phyloP scores from a whole-genome alignment of 2,113 vertebrate genomes.

The Lasiurus cinereus region DNA sequence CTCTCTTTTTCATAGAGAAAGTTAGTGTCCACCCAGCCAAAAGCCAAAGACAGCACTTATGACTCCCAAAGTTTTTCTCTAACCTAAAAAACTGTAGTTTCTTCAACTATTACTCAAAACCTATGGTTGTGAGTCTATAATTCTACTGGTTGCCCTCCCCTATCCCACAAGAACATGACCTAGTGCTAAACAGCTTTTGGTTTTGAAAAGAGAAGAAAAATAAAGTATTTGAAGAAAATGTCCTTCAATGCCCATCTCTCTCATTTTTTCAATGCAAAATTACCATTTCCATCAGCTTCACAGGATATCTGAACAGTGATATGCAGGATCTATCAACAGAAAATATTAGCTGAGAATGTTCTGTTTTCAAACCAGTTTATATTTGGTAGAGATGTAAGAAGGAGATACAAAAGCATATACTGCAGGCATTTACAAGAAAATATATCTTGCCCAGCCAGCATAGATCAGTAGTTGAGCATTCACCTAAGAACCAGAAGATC shows the following conservation, averaged over 20 bases:
- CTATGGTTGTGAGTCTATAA: neutral
- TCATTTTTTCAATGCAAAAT: constrained; percentile 38
- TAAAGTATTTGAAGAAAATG: neutral
- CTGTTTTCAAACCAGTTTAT: constrained; percentile 32
- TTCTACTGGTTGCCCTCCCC: constrained; percentile 15
- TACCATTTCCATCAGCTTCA: constrained; percentile 23
- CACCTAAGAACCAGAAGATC: no score
- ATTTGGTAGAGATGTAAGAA: neutral
- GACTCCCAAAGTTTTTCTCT: neutral
- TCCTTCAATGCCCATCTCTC: neutral
- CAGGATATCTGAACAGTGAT: neutral
- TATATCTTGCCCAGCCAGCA: no score
- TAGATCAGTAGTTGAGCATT: no score
- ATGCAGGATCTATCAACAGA: neutral
- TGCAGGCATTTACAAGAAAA: neutral
- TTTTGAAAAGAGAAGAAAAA: constrained; percentile 38
- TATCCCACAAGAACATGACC: neutral
- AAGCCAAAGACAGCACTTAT: neutral
- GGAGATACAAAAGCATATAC: neutral
- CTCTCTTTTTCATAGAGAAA: neutral
- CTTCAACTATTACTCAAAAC: neutral
- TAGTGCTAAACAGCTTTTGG: neutral
- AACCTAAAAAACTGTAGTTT: neutral
- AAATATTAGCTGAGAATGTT: constrained; percentile 23
- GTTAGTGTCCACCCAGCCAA: neutral